Base-by-base conservation (phyloP, 2,113 vertebrate genomes). In the Todiramphus saurophagus region DNA sequence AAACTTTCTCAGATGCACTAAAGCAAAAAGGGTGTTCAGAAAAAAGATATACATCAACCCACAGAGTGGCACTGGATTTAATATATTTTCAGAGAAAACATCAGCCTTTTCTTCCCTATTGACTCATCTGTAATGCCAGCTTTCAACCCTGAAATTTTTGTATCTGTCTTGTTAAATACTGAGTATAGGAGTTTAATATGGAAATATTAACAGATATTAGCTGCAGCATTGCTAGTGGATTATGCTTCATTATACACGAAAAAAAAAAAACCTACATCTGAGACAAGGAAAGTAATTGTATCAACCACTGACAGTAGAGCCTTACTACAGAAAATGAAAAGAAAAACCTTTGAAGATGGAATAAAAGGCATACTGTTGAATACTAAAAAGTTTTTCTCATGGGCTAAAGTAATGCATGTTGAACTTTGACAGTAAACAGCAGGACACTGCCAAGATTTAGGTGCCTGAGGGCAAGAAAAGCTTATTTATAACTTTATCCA, bases 391-490 rank as follows among this genome's bases (percentile, higher is more conserved):
- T 37, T 87, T 20, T 69, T 95, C 80, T 83, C 2, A 0, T 5
- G 9, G 87, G 39, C 56, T 79, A 59, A 30, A 84, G 79, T 44
- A 94, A 88, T 78, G 35, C 53, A 91, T 50, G 75, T 95, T 94
- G 63, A 94, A 79, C 82, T 72, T 8, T 84, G 70, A 76, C 79
- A 90, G 33, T 30, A 87, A 91, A 64, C 66, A 93, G 41, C 41
- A 64, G 66, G 62, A 96, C 51, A 68, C 64, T 69, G 73, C 55
- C 55, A 83, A 93, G 79, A 64, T 16, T 88, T 23, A 74, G 59
- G 20, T 41, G 79, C 92, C 92, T 35, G 28, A 89, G 77, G 92
- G 59, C 31, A 51, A 92, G 46, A 90, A 92, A 95, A 94, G 37
- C 53, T 96, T 91, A 91, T 41, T 78, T 94, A 48, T 67, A 69